Conservation (phyloP, 2,113 vertebrate genomes). For the Dolichallabes microphthalmus region DNA sequence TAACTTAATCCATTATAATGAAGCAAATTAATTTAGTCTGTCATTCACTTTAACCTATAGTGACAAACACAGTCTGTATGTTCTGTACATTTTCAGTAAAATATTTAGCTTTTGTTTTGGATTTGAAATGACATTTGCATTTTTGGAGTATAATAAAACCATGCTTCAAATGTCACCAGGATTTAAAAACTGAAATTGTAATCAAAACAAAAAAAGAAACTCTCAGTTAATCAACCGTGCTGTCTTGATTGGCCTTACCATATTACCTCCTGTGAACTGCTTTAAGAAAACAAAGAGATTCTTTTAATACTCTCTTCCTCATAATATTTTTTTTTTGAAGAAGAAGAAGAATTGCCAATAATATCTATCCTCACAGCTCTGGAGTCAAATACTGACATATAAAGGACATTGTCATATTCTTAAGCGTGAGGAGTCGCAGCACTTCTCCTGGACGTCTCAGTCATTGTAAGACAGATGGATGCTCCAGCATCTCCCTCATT, state of each 20-base stretch:
- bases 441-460: conserved; percentile 21
- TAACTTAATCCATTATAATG: background rate
- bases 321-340: background rate
- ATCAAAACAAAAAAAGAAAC: background rate
- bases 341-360: background rate
- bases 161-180: background rate
- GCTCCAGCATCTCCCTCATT: conserved; percentile 16
- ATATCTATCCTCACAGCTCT: conserved; percentile 12
- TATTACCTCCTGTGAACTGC: background rate
- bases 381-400: conserved; percentile 19
- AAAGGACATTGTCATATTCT: conserved; percentile 12
- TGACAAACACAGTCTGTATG: background rate
- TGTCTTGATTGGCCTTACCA: background rate
- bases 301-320: background rate
- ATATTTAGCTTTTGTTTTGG: background rate
- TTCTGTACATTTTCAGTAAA: background rate
- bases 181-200: background rate
- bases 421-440: conserved; percentile 32
- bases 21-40: background rate
- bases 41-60: background rate
- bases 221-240: background rate
- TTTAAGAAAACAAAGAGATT: background rate
- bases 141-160: background rate
- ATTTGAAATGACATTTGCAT: background rate
- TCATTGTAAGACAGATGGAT: conserved; percentile 24